Evolutionary conservation across 2,797 vertebrate species (phyloP).

Genomic region (Amazonetta brasiliensis): DNA sequence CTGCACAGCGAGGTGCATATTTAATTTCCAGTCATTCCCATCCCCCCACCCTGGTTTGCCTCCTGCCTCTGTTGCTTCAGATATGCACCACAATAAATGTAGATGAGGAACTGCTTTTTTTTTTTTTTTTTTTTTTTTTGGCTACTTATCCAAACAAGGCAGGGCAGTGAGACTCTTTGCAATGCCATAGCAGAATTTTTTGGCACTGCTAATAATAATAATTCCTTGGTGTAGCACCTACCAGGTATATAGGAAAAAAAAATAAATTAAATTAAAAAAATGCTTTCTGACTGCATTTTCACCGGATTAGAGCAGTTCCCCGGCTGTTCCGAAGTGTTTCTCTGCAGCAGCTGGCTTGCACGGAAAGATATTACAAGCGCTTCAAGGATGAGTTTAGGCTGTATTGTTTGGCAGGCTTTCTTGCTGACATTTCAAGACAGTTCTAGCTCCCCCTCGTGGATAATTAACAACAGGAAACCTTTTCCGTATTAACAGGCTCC

Average conservation of each 20-base stretch:
- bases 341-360: neutral
- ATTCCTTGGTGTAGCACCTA: neutral
- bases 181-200: neutral
- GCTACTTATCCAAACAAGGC: neutral
- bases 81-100: neutral
- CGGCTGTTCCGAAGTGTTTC: neutral
- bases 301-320: too few relatives aligned
- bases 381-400: accelerated
- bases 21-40: neutral
- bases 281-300: neutral
- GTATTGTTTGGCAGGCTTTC: accelerated
- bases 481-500: neutral
- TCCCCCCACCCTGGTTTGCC: neutral
- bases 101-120: neutral
- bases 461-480: neutral
- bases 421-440: neutral
- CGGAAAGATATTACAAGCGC: neutral
- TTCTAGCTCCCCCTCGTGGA: conserved; percentile 69
- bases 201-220: neutral
- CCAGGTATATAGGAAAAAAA: accelerated
- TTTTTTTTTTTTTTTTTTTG: neutral
- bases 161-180: neutral
- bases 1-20: accelerated
- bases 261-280: too few relatives aligned
- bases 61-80: neutral